Conservation (phyloP, 2,797 vertebrate genomes). For the Odontamblyopus rebecca region DNA sequence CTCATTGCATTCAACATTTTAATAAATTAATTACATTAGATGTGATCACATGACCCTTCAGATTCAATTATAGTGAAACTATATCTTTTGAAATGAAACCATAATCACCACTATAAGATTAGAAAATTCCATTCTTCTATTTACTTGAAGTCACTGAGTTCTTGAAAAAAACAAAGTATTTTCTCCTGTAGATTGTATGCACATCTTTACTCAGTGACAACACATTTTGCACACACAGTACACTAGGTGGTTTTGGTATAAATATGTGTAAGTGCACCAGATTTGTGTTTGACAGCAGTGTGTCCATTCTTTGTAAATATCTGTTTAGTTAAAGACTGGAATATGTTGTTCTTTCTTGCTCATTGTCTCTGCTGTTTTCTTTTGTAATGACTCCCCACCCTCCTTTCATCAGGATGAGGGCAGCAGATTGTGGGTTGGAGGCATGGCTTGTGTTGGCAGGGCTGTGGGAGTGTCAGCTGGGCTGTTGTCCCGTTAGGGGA, state of each 20-base stretch:
- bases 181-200: neutral
- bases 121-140: neutral
- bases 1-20: neutral
- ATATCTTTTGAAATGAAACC: too few relatives aligned
- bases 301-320: neutral
- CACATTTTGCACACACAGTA: too few relatives aligned
- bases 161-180: neutral
- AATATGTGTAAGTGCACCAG: neutral
- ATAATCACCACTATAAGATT: neutral
- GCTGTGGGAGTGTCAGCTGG: constrained; percentile 92
- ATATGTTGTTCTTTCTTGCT: constrained; percentile 17
- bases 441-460: constrained; percentile 86
- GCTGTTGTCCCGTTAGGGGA: constrained; percentile 85
- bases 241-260: neutral
- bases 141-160: neutral
- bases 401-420: constrained; percentile 58
- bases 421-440: constrained; percentile 89
- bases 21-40: neutral
- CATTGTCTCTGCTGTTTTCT: constrained; percentile 62
- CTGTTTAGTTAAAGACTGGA: constrained; percentile 13
- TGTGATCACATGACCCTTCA: neutral
- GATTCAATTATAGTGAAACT: neutral
- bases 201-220: neutral
- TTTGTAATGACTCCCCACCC: constrained; percentile 38
- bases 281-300: constrained; percentile 3